phyloP scores from a whole-genome alignment of 2,888 invertebrate species.

The Euclidia mi region DNA sequence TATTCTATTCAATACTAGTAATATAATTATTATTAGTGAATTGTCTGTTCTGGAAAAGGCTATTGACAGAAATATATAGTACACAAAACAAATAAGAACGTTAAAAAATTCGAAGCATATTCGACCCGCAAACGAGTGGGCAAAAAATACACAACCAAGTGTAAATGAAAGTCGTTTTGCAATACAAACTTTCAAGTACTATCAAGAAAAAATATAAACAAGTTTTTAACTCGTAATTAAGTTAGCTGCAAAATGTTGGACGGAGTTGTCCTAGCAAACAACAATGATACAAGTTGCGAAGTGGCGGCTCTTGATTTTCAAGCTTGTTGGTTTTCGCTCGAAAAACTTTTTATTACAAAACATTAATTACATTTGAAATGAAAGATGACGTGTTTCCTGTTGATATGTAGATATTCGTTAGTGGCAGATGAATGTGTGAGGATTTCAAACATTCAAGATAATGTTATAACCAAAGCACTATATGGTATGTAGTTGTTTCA shows the following conservation, averaged over 20 bases:
- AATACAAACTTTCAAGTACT: slow-evolving; percentile 41
- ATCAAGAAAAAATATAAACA: slow-evolving; percentile 54
- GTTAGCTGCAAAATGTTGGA: slow-evolving; percentile 63
- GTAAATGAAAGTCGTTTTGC: slow-evolving; percentile 24
- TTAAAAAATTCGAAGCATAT: too few relatives aligned
- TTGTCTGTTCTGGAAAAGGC: too few relatives aligned
- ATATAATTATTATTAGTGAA: too few relatives aligned
- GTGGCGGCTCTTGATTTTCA: slow-evolving; percentile 56
- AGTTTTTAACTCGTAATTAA: slow-evolving; percentile 64
- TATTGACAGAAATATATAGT: too few relatives aligned
- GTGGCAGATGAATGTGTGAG: too few relatives aligned
- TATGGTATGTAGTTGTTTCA: too few relatives aligned
- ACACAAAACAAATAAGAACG: too few relatives aligned
- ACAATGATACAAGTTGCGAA: slow-evolving; percentile 62
- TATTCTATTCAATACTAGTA: too few relatives aligned
- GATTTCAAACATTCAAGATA: too few relatives aligned
- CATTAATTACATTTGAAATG: slow-evolving; percentile 44
- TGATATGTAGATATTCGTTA: too few relatives aligned
- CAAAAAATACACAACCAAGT: slow-evolving; percentile 17
- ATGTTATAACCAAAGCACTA: too few relatives aligned
- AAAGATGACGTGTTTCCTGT: slow-evolving; percentile 20
- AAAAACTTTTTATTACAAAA: slow-evolving; percentile 48
- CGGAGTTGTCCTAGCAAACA: slow-evolving; percentile 56
- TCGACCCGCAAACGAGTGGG: too few relatives aligned
- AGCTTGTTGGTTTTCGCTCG: slow-evolving; percentile 54